Evolutionary conservation across 2,888 invertebrate genomes (phyloP).

Genomic region (Acutogordius australiensis): DNA sequence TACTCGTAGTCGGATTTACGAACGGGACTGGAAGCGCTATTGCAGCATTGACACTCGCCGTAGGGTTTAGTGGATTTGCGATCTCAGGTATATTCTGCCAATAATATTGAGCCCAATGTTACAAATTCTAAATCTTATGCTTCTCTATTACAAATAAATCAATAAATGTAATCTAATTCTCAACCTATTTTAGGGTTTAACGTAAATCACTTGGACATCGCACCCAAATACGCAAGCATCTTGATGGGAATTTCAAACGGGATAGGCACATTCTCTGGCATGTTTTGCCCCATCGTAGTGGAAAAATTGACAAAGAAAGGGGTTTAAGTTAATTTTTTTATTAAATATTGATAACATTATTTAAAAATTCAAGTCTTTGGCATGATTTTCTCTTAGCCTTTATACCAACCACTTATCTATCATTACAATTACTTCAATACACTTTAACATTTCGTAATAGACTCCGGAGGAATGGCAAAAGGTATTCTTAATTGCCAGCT

Average conservation of each 20-base stretch:
- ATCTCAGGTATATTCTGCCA: conserved; percentile 41
- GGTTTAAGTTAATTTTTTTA: conserved; percentile 29
- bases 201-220: conserved; percentile 90
- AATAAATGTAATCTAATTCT: too few species aligned
- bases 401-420: not conserved
- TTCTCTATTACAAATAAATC: too few species aligned
- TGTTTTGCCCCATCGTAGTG: conserved; percentile 71
- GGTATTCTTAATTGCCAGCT: conserved; percentile 81
- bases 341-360: not conserved
- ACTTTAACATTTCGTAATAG: conserved; percentile 21
- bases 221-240: conserved; percentile 78
- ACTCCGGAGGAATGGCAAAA: conserved; percentile 44
- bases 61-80: conserved; percentile 92
- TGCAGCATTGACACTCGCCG: conserved; percentile 63
- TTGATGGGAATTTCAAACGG: conserved; percentile 94
- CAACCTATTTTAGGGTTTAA: conserved; percentile 46
- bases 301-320: conserved; percentile 49
- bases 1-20: conserved; percentile 70
- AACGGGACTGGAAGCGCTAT: conserved; percentile 41
- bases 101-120: too few species aligned
- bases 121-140: too few species aligned
- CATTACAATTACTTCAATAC: too few species aligned
- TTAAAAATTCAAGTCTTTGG: not conserved
- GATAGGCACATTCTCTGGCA: conserved; percentile 79
- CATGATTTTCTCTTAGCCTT: not conserved